These are phyloP conservation scores for Serranus cabrilla DNA, from an alignment of 2,797 vertebrate genomes.

Conservation along the genomic window DNA sequence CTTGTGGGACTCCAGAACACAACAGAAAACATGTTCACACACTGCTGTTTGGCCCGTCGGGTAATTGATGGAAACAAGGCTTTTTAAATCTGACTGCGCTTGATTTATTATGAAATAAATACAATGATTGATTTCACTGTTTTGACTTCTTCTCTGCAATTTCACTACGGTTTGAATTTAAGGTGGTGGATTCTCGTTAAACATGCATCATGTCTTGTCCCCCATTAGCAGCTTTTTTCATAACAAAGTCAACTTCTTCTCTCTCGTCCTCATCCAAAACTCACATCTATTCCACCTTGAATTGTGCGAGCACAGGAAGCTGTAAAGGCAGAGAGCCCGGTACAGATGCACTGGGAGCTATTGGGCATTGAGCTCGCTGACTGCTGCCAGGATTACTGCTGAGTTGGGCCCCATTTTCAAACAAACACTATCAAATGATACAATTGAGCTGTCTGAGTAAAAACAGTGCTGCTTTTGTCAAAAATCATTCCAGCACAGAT, in stretches of 20 bases:
- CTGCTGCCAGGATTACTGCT: conserved; percentile 65
- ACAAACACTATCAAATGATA: conserved; percentile 57
- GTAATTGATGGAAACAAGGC: conserved; percentile 14
- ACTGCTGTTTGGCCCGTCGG: conserved; percentile 62
- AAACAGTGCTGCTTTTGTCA: conserved; percentile 31
- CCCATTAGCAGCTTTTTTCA: conserved; percentile 6
- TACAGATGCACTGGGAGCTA: conserved; percentile 61
- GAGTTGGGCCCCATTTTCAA: conserved; percentile 60
- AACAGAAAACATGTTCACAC: conserved; percentile 68
- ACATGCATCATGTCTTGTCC: neutral
- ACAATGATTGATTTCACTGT: conserved; percentile 2
- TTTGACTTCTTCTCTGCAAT: neutral
- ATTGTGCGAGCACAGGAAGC: conserved; percentile 37
- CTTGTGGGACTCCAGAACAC: conserved; percentile 77
- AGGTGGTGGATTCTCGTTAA: conserved; percentile 5
- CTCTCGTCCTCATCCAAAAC: conserved; percentile 39
- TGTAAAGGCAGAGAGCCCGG: conserved; percentile 60
- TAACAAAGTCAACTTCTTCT: conserved; percentile 34
- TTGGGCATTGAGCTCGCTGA: conserved; percentile 48
- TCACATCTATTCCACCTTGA: conserved; percentile 38
- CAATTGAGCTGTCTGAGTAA: conserved; percentile 52
- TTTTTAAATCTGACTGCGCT: conserved; percentile 9
- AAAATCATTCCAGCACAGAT: conserved; percentile 38
- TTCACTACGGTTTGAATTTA: neutral
- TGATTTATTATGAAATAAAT: conserved; percentile 26